A percentile compares a stretch with the other conserved stretches of the same genome.
phyloP scores from a whole-genome alignment of 2,888 invertebrate genomes.

The Drosophila fulvimacula region DNA sequence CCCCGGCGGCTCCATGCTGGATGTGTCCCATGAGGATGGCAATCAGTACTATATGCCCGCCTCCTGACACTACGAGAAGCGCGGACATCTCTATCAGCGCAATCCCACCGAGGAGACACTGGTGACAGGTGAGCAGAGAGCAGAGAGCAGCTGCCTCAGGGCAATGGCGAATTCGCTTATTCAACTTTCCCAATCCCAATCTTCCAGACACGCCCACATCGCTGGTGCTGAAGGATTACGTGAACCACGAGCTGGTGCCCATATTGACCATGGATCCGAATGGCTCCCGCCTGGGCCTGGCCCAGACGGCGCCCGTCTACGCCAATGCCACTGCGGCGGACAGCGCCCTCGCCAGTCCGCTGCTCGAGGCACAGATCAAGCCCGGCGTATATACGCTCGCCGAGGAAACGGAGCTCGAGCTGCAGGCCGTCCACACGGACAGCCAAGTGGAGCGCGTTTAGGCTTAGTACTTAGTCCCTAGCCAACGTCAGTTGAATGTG shows the following conservation, averaged over 20 bases:
- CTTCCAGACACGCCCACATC: conserved; percentile 86
- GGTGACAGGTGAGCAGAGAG: conserved; percentile 85
- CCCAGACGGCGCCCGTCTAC: conserved; percentile 54
- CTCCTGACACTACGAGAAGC: conserved; percentile 84
- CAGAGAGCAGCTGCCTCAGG: too few relatives aligned
- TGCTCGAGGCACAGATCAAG: conserved; percentile 77
- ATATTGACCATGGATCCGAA: conserved; percentile 85
- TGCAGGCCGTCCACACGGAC: conserved; percentile 85
- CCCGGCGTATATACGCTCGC: conserved; percentile 86
- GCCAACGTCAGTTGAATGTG: conserved; percentile 40
- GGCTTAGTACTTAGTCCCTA: conserved; percentile 57
- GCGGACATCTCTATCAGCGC: conserved; percentile 85
- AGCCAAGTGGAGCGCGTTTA: conserved; percentile 75
- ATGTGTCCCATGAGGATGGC: conserved; percentile 73
- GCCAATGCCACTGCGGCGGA: conserved; percentile 4
- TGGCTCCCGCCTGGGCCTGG: conserved; percentile 58
- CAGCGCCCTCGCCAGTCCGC: conserved; percentile 60
- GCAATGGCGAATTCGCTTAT: too few relatives aligned
- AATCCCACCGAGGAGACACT: conserved; percentile 87
- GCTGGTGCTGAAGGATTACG: conserved; percentile 83
- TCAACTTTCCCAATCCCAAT: too few relatives aligned
- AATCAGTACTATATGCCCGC: conserved; percentile 80
- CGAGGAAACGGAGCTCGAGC: conserved; percentile 86
- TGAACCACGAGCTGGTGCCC: conserved; percentile 85
- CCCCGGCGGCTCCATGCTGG: conserved; percentile 56